A percentile compares a stretch with the other conserved stretches of the same genome.
Conservation (phyloP, 2,113 vertebrate genomes). For the Protomyctophum bolini region DNA sequence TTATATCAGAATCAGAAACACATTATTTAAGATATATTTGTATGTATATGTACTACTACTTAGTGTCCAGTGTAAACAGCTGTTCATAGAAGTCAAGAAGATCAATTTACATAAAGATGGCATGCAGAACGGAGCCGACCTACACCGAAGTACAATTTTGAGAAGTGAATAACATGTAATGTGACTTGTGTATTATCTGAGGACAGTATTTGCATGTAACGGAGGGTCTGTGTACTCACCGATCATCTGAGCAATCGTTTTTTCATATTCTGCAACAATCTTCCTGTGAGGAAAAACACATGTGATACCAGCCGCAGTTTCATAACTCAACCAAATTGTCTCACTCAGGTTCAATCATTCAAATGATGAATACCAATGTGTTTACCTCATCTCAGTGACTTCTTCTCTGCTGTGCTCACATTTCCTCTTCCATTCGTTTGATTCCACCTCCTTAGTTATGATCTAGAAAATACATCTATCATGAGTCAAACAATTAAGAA, state of each 20-base stretch:
- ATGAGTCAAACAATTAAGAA: conserved; percentile 20
- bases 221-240: conserved; percentile 75
- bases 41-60: background rate
- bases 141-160: no score
- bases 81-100: no score
- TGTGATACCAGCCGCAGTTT: background rate
- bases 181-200: background rate
- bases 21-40: background rate
- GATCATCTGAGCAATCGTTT: conserved; percentile 98
- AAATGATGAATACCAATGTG: background rate
- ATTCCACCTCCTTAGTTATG: conserved; percentile 92
- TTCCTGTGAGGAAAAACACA: conserved; percentile 77
- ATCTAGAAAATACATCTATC: conserved; percentile 78
- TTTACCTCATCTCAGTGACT: conserved; percentile 94
- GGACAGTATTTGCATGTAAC: background rate
- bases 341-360: background rate
- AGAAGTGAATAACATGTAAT: no score
- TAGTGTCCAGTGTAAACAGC: no score
- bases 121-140: no score
- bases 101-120: no score
- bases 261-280: conserved; percentile 97
- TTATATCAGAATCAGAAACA: background rate
- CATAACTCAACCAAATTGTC: background rate
- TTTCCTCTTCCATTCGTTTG: conserved; percentile 90
- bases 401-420: conserved; percentile 89